These are phyloP conservation scores for Solenopsis fugax DNA, from an alignment of 1,140 invertebrate species.

Conservation along the genomic window DNA sequence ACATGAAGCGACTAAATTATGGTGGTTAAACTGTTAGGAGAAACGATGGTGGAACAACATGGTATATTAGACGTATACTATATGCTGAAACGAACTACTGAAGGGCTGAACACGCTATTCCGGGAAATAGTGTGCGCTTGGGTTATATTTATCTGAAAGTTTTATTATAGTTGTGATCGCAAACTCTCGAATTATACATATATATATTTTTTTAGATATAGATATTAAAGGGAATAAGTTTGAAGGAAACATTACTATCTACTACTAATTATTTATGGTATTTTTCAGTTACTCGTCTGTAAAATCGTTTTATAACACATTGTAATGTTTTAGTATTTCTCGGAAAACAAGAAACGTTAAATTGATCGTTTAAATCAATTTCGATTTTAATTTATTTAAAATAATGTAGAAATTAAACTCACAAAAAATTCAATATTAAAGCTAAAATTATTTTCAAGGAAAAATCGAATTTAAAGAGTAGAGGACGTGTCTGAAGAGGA, in stretches of 20 bases:
- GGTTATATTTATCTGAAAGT: constrained; percentile 31
- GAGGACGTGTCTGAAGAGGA: neutral
- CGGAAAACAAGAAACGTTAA: neutral
- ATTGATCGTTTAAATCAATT: neutral
- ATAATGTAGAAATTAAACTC: neutral
- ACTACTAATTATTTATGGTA: neutral
- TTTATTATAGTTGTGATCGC: constrained; percentile 29
- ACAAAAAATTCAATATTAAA: neutral
- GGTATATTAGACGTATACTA: constrained; percentile 13
- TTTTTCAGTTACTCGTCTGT: neutral
- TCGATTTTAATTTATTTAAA: neutral
- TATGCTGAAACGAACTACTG: constrained; percentile 10
- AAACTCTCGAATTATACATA: constrained; percentile 1
- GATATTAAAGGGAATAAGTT: neutral
- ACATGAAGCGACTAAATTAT: constrained; percentile 16
- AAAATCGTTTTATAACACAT: neutral
- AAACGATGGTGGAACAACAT: constrained; percentile 23
- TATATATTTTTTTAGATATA: neutral
- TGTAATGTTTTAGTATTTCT: neutral
- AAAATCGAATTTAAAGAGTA: neutral
- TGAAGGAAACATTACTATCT: neutral
- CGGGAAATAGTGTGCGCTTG: neutral
- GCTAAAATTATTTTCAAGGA: neutral
- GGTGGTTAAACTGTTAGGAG: constrained; percentile 34
- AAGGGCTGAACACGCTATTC: constrained; percentile 33